These are phyloP conservation scores for Sus cebifrons DNA, from an alignment of 2,797 vertebrate genomes.

Conservation along the genomic window DNA sequence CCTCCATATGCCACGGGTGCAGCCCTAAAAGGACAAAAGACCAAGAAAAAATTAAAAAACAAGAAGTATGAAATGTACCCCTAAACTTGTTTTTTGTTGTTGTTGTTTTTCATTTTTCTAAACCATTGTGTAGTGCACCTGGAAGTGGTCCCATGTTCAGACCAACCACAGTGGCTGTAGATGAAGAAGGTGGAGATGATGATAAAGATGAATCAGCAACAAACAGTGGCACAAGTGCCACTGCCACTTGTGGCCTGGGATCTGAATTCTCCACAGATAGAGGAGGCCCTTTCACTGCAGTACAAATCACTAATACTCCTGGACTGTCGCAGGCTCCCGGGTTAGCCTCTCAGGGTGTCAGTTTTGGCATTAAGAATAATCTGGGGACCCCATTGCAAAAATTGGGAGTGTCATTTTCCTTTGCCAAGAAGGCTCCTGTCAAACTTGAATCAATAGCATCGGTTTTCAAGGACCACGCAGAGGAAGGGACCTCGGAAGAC, in stretches of 20 bases:
- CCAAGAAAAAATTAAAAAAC: not conserved
- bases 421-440: constrained; percentile 97
- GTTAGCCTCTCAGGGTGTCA: constrained; percentile 89
- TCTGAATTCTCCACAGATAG: constrained; percentile 86
- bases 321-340: constrained; percentile 73
- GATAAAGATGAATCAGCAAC: constrained; percentile 89
- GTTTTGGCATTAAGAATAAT: constrained; percentile 94
- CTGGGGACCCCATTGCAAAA: constrained; percentile 93
- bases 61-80: not conserved
- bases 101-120: constrained; percentile 68
- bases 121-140: constrained; percentile 92
- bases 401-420: constrained; percentile 98
- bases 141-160: constrained; percentile 99
- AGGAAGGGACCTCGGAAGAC: constrained; percentile 92
- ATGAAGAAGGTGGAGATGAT: constrained; percentile 95
- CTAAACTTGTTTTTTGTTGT: constrained; percentile 52
- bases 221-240: constrained; percentile 84
- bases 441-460: constrained; percentile 98
- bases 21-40: no score
- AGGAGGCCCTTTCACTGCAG: constrained; percentile 87
- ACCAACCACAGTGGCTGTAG: constrained; percentile 96
- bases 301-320: constrained; percentile 78
- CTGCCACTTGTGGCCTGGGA: constrained; percentile 82
- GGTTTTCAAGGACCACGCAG: constrained; percentile 96
- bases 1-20: not conserved